Conservation (phyloP, 1,140 invertebrate genomes). For the Orchesella cincta region DNA sequence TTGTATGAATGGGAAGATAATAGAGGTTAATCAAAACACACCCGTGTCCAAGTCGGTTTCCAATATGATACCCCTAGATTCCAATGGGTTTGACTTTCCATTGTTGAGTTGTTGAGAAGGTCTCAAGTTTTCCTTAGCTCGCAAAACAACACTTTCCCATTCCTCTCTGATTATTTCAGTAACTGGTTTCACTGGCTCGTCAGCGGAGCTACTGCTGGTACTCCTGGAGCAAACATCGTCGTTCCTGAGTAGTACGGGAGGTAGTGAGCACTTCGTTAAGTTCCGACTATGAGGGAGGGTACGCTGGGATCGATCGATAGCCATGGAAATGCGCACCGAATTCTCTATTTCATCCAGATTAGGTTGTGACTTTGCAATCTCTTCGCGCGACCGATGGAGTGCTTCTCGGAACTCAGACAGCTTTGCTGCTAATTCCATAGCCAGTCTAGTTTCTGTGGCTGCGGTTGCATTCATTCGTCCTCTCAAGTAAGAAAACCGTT, state of each 20-base stretch:
- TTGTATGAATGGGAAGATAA: background rate
- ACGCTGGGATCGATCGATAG: conserved; percentile 34
- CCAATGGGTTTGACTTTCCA: background rate
- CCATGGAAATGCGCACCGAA: conserved; percentile 45
- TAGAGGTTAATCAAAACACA: background rate
- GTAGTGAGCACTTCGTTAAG: background rate
- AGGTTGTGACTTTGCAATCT: conserved; percentile 36
- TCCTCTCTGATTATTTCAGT: conserved; percentile 9
- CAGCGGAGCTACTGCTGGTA: background rate
- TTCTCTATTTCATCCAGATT: conserved; percentile 39
- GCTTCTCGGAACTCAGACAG: conserved; percentile 35
- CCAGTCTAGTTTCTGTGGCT: background rate
- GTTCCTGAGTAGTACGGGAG: background rate
- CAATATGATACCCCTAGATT: conserved; percentile 27
- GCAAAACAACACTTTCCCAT: background rate
- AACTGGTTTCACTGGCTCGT: background rate
- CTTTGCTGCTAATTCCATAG: conserved; percentile 35
- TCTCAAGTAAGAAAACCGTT: background rate
- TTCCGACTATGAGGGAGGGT: conserved; percentile 25
- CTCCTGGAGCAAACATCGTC: background rate
- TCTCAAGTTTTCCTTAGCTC: background rate
- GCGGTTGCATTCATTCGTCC: background rate
- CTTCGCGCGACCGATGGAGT: conserved; percentile 40
- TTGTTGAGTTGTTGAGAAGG: background rate
- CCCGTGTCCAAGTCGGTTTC: conserved; percentile 46